A percentile compares a stretch with the other conserved stretches of the same genome.
phyloP scores from a whole-genome alignment of 1,140 invertebrate genomes.

The Brachystomella parvula region DNA sequence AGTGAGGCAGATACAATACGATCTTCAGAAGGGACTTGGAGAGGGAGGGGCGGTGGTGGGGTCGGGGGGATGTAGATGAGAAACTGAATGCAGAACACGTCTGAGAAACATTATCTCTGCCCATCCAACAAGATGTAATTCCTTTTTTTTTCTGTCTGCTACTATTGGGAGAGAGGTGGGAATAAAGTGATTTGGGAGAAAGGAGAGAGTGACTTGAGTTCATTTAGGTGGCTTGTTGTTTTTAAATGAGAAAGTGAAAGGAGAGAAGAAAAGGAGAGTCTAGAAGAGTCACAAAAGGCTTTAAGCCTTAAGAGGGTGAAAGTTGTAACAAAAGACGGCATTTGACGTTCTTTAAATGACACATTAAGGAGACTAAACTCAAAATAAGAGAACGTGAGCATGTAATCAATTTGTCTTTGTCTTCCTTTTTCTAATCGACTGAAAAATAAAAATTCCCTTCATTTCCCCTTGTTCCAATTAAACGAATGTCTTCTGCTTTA shows the following conservation, averaged over 20 bases:
- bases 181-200: background rate
- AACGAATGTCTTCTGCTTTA: background rate
- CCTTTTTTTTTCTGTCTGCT: background rate
- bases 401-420: constrained; percentile 29
- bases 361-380: constrained; percentile 18
- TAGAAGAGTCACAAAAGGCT: background rate
- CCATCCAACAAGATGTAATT: background rate
- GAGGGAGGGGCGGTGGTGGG: background rate
- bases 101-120: constrained; percentile 12
- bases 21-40: background rate
- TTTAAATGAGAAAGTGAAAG: constrained; percentile 6
- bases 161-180: background rate
- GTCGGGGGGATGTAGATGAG: background rate
- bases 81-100: constrained; percentile 13
- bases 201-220: background rate
- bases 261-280: background rate
- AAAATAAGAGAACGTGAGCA: background rate
- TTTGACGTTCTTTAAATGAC: constrained; percentile 20
- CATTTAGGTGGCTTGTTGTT: background rate
- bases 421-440: constrained; percentile 17
- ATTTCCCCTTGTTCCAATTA: background rate
- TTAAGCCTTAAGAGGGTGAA: background rate
- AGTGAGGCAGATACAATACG: background rate
- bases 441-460: background rate
- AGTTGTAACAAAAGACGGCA: background rate